Evolutionary conservation across 1,140 invertebrate genomes (phyloP), one percentile per base, ranked within the genome.

Genomic region (Aplysia californica): DNA sequence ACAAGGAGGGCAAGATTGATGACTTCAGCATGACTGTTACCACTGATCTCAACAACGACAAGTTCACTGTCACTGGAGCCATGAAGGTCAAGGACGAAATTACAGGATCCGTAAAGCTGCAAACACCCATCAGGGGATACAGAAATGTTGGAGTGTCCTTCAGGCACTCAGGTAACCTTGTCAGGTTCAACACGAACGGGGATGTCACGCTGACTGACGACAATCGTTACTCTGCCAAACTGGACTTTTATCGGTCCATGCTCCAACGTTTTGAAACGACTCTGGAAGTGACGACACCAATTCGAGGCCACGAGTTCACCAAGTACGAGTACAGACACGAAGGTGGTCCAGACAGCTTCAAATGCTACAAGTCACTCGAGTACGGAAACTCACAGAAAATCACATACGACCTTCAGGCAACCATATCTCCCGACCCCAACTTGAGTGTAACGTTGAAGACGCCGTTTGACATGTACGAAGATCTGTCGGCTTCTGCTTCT

Each of bases 61-160:
- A 23, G 29, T 18, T 31, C 58, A 61, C 18, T 18, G 29, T 61
- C 26, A 29, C 6, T 61, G 18, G 58, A 6, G 29, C 10, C 10
- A 61, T 61, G 18, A 29, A 10, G 6, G 6, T 23, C 6, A 31
- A 61, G 29, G 58, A 61, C 6, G 58, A 18, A 31, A 20, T 78
- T 21, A 75, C 78, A 41, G 79, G 79, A 10, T 75, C 36, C 20
- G 10, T 82, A 26, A 77, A 21, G 15, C 21, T 83, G 31, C 78
- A 41, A 38, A 79, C 69, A 29, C 83, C 83, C 31, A 61, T 79
- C 31, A 15, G 64, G 6, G 67, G 77, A 20, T 76, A 36, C 59
- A 69, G 44, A 44, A 75, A 83, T 38, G 75, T 84, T 10, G 59
- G 72, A 5, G 64, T 70, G 20, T 67, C 71, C 50, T 77, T 85